phyloP scores from a whole-genome alignment of 1,140 invertebrate genomes.

The Cherax quadricarinatus region DNA sequence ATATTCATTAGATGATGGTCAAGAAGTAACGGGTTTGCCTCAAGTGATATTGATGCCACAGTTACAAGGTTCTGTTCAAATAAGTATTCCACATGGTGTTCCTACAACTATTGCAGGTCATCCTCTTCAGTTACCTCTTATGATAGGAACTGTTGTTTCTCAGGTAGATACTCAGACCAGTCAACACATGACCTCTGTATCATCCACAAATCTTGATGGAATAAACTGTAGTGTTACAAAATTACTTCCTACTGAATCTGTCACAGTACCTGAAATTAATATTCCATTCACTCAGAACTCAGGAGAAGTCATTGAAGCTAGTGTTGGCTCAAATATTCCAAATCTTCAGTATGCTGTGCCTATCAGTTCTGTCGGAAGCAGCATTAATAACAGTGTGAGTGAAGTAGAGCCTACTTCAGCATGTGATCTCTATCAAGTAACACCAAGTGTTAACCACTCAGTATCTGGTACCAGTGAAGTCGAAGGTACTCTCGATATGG shows the following conservation, averaged over 20 bases:
- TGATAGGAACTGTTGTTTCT: slow-evolving; percentile 16
- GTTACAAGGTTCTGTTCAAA: slow-evolving; percentile 19
- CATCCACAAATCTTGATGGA: background rate
- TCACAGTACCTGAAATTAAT: background rate
- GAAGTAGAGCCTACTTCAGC: background rate
- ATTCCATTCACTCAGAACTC: background rate
- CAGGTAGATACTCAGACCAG: slow-evolving; percentile 14
- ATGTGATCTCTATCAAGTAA: background rate
- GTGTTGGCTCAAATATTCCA: background rate
- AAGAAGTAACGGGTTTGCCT: slow-evolving; percentile 2
- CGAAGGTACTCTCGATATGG: slow-evolving; percentile 25
- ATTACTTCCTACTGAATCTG: background rate
- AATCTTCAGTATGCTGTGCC: slow-evolving; percentile 1
- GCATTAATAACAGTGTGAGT: background rate
- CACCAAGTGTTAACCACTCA: background rate
- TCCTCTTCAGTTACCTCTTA: background rate
- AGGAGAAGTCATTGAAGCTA: background rate
- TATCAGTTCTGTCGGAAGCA: background rate
- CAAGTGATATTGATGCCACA: slow-evolving; percentile 41
- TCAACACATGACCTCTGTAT: background rate
- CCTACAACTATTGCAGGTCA: background rate
- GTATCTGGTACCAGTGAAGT: background rate
- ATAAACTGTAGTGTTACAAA: background rate
- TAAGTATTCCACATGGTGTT: slow-evolving; percentile 29
- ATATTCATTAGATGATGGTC: background rate